Evolutionary conservation across 2,113 vertebrate species (phyloP), one percentile per base, ranked within the genome.

Genomic region (Aramus guarauna): DNA sequence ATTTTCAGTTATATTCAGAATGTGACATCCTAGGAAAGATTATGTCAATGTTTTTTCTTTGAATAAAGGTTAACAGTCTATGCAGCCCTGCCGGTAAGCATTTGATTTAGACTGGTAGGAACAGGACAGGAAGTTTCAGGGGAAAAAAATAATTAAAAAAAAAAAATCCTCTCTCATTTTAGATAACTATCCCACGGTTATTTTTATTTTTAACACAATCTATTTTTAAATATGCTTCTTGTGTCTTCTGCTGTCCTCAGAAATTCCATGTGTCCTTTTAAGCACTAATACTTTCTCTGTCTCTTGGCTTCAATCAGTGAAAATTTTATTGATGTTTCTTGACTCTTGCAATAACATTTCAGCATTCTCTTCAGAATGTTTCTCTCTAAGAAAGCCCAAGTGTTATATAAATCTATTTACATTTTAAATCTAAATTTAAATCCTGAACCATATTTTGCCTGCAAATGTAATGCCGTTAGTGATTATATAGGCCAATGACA

Each of bases 121-220:
- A 82, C 23, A 81, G 84, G 63, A 94, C 88, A 91, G 92, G 89
- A 97, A 96, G 83, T 94, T 94, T 64, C 41, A 12, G 20, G 29
- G 30, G 14, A 9, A 4, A 18, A 1, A 7, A 8, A 72, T 48
- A 48, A 18, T 50, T 45, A 53, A 55, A 59, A 74, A 36, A 56
- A 39, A 86, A 53, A 48, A 53, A 32, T 43, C 41, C 27, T 71
- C 75, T 85, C 58, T 92, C 64, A 69, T 79, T 96, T 95, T 87
- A 93, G 34, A 56, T 58, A 84, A 95, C 45, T 91, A 95, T 96
- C 94, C 89, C 92, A 96, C 17, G 69, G 91, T 93, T 97, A 93
- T 94, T 96, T 97, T 93, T 96, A 92, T 73, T 93, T 95, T 92
- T 55, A 91, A 89, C 24, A 30, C 62, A 69, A 55, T 87, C 88